Percentiles rank a stretch among this genome's conserved stretches.
These are phyloP conservation scores for Endotricha flammealis DNA, from an alignment of 2,888 invertebrate genomes.

Conservation along the genomic window DNA sequence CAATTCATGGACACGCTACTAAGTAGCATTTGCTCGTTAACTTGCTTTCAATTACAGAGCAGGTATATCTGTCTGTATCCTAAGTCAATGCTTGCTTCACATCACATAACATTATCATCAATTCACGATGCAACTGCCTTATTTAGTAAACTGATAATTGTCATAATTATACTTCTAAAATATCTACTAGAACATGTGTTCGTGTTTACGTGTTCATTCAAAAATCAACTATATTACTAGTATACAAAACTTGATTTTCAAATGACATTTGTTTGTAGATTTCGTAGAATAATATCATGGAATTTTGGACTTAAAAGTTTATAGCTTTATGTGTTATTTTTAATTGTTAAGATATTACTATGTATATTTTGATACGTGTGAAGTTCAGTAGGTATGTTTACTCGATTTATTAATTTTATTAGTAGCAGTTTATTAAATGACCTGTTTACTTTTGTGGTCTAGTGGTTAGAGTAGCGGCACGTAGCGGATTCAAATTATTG, in stretches of 20 bases:
- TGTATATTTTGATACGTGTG: constrained; percentile 27
- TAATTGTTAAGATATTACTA: background rate
- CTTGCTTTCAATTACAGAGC: background rate
- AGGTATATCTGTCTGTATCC: constrained; percentile 3
- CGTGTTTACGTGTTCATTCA: background rate
- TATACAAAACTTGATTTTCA: background rate
- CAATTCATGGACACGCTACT: too few relatives aligned
- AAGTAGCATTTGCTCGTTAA: too few relatives aligned
- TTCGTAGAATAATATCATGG: background rate
- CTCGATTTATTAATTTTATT: constrained; percentile 23
- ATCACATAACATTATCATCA: constrained; percentile 42
- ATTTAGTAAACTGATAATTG: constrained; percentile 44
- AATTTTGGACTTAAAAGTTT: too few relatives aligned
- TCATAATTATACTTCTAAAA: constrained; percentile 33
- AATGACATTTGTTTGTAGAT: background rate
- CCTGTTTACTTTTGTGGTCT: constrained; percentile 2
- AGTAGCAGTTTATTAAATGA: constrained; percentile 7
- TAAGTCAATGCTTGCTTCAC: constrained; percentile 13
- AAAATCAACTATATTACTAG: background rate
- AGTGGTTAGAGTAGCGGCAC: too few relatives aligned
- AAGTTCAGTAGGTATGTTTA: constrained; percentile 31
- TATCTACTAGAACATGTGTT: constrained; percentile 21
- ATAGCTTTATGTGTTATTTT: background rate
- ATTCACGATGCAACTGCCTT: constrained; percentile 38
- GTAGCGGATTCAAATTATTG: too few relatives aligned